Conservation (phyloP, 2,113 vertebrate genomes). For the Poeciliopsis retropinna region DNA sequence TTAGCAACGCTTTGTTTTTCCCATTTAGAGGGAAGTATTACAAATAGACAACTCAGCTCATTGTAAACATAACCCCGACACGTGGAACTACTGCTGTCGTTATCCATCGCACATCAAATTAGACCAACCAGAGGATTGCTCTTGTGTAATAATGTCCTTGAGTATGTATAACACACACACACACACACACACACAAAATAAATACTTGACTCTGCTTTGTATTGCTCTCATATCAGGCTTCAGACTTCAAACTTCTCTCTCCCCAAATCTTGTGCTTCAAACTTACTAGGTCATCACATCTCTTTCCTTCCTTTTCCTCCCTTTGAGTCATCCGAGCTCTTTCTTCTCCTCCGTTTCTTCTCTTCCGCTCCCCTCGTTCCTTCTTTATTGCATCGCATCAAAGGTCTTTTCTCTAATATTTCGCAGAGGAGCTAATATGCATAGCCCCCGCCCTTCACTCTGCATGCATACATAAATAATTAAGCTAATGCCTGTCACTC, state of each 20-base stretch:
- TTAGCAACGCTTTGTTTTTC: slow-evolving; percentile 5
- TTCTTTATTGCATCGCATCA: slow-evolving; percentile 58
- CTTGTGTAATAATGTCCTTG: slow-evolving; percentile 43
- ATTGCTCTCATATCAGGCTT: slow-evolving; percentile 1
- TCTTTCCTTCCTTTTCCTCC: slow-evolving; percentile 2
- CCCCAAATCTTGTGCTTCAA: background rate
- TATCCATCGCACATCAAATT: slow-evolving; percentile 67
- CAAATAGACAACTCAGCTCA: slow-evolving; percentile 2
- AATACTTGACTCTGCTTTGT: background rate
- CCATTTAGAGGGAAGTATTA: background rate
- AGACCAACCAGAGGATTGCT: slow-evolving; percentile 43
- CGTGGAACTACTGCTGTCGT: slow-evolving; percentile 49
- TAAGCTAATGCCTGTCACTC: slow-evolving; percentile 36
- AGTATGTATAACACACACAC: slow-evolving; percentile 8
- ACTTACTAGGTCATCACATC: slow-evolving; percentile 14
- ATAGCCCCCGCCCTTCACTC: slow-evolving; percentile 50
- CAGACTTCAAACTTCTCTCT: background rate
- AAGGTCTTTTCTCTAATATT: slow-evolving; percentile 71
- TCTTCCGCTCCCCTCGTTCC: background rate
- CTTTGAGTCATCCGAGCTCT: slow-evolving; percentile 8
- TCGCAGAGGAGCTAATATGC: slow-evolving; percentile 71
- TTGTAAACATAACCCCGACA: slow-evolving; percentile 1
- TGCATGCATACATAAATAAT: slow-evolving; percentile 70
- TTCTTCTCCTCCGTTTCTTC: slow-evolving; percentile 13
- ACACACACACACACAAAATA: background rate